Base-by-base conservation (phyloP, 2,888 invertebrate genomes). In the Gari tellinella region DNA sequence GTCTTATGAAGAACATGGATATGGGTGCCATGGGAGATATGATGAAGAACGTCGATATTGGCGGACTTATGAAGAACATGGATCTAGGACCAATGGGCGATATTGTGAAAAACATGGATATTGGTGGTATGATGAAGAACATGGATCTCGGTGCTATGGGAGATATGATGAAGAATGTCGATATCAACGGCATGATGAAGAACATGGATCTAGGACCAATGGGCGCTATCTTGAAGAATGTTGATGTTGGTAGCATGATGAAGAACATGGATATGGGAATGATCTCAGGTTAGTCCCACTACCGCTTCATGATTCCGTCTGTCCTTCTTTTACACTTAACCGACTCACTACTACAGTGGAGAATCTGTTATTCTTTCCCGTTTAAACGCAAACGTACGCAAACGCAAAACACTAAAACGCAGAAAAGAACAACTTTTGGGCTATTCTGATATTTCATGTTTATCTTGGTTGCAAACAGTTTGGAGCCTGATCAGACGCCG, bases 101-200 rank as follows among this genome's bases (percentile, higher is more conserved):
- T 19, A 70, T 75, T 21, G 56, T 72, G 55, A 72, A 77, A 43
- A 72, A 72, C 25, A 41, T 77, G 17, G 76, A 77, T 41, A 63
- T 75, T 25, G 63, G 43, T 3, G 38, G 53, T 14, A 41, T 69
- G 15, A 66, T 72, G 61, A 65, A 72, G 21, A 73, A 78, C 17
- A 67, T 73, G 46, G 73, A 78, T 64, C 51, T 70, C 19, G 60
- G 55, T 0, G 51, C 67, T 23, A 72, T 76, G 57, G 49, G 41
- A 2, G 51, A 74, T 23, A 75, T 70, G n/a, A 64, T 73, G 66
- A 69, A 78, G 19, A 72, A 72, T 38, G 49, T 72, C 1, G 76
- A 72, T 21, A 65, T 77, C n/a, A n/a, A n/a, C n/a, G n/a, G n/a
- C n/a, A n/a, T 53, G n/a, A 60, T 58, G 49, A 57, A 63, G 17